Evolutionary conservation across 2,888 invertebrate genomes (phyloP).

Genomic region (Coremacera marginata): DNA sequence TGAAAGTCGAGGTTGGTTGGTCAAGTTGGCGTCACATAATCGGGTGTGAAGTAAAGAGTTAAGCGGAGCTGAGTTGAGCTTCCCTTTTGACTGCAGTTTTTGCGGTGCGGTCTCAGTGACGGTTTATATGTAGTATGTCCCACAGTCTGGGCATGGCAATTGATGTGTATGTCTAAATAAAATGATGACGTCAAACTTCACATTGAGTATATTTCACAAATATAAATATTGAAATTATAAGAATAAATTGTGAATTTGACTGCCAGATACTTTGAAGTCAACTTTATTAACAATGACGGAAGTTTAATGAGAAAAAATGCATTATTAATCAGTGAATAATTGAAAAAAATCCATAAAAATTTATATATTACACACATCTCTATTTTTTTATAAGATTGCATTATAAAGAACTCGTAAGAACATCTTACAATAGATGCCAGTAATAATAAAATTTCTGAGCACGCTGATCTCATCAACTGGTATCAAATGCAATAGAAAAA

Average conservation of each 20-base stretch:
- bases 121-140: too few species aligned
- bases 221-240: slow-evolving; percentile 6
- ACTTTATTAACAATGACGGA: slow-evolving; percentile 10
- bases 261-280: not conserved
- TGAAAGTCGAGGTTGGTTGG: slow-evolving; percentile 6
- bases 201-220: not conserved
- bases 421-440: not conserved
- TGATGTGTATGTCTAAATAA: not conserved
- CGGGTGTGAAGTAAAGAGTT: too few species aligned
- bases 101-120: not conserved
- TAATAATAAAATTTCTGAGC: not conserved
- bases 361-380: not conserved
- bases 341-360: not conserved
- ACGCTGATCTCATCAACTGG: slow-evolving; percentile 1
- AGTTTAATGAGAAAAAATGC: slow-evolving; percentile 20
- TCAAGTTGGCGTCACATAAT: slow-evolving; percentile 23
- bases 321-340: slow-evolving; percentile 13
- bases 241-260: not conserved
- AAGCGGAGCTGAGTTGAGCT: not conserved
- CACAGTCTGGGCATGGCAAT: not conserved
- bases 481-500: not conserved
- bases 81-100: slow-evolving; percentile 11
- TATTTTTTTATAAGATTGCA: too few species aligned
- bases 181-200: not conserved
- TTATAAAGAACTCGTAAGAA: not conserved